phyloP scores from a whole-genome alignment of 2,888 invertebrate species.

The Catocala fraxini region DNA sequence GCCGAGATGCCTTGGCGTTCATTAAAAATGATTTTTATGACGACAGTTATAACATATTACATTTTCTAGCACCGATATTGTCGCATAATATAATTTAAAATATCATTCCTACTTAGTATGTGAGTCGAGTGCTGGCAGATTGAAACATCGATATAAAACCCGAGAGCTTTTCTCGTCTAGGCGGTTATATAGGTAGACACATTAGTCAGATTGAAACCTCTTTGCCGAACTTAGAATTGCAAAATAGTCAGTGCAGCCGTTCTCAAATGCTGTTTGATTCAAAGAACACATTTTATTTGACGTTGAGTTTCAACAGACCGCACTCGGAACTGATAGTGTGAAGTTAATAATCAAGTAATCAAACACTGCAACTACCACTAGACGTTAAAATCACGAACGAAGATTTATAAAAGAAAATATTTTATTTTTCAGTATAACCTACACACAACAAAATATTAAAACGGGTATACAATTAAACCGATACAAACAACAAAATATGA shows the following conservation, averaged over 20 bases:
- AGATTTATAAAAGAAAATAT: background rate
- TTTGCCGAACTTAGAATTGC: slow-evolving; percentile 82
- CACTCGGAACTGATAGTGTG: slow-evolving; percentile 17
- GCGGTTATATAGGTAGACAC: slow-evolving; percentile 66
- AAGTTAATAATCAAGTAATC: slow-evolving; percentile 1
- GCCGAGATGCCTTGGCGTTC: slow-evolving; percentile 17
- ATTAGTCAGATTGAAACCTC: slow-evolving; percentile 84
- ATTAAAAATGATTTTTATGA: slow-evolving; percentile 35
- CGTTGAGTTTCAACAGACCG: slow-evolving; percentile 50
- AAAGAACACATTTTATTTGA: slow-evolving; percentile 66
- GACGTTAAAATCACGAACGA: no score
- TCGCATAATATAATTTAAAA: slow-evolving; percentile 1
- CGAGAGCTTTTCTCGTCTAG: slow-evolving; percentile 44
- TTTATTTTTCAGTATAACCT: background rate
- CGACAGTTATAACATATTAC: slow-evolving; percentile 14
- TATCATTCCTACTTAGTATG: slow-evolving; percentile 20
- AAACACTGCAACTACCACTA: background rate
- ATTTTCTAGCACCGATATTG: slow-evolving; percentile 10
- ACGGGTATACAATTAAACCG: background rate
- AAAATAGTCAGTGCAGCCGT: slow-evolving; percentile 78
- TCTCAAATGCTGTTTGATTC: slow-evolving; percentile 75
- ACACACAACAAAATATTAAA: slow-evolving; percentile 1
- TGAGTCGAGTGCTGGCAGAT: slow-evolving; percentile 26
- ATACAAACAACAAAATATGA: background rate
- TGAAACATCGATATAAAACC: slow-evolving; percentile 48